phyloP scores from a whole-genome alignment of 2,113 vertebrate genomes.

The Pardalotus punctatus region DNA sequence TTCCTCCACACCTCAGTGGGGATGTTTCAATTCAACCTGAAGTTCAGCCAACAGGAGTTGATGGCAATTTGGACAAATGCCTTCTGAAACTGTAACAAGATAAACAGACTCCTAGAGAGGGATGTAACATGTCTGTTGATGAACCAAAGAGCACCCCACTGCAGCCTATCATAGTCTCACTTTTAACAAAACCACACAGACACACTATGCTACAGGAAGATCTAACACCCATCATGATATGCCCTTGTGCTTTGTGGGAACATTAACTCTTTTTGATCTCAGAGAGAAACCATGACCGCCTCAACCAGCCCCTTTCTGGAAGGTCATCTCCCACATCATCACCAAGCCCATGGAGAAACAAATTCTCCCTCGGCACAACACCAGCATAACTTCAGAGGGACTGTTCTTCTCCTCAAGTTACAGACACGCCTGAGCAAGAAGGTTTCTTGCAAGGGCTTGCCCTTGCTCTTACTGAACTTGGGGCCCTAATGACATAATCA shows the following conservation, averaged over 20 bases:
- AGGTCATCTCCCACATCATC: neutral
- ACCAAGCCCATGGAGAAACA: neutral
- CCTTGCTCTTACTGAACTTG: neutral
- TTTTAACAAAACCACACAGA: neutral
- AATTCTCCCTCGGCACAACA: neutral
- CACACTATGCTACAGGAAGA: neutral
- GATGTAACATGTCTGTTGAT: neutral
- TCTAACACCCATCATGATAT: neutral
- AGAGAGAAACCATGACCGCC: neutral
- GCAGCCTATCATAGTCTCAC: neutral
- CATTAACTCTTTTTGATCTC: neutral
- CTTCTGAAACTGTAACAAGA: neutral
- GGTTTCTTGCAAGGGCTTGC: neutral
- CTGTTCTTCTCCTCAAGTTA: neutral
- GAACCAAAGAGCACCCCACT: neutral
- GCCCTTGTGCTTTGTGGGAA: neutral
- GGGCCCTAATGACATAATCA: neutral
- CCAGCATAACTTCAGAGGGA: neutral
- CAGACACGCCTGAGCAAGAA: neutral
- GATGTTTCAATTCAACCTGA: neutral
- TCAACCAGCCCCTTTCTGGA: neutral
- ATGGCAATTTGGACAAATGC: neutral
- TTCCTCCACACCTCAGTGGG: neutral
- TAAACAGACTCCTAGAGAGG: neutral
- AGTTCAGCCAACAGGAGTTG: neutral